Evolutionary conservation across 2,888 invertebrate species (phyloP).

Genomic region (Amiota minor): DNA sequence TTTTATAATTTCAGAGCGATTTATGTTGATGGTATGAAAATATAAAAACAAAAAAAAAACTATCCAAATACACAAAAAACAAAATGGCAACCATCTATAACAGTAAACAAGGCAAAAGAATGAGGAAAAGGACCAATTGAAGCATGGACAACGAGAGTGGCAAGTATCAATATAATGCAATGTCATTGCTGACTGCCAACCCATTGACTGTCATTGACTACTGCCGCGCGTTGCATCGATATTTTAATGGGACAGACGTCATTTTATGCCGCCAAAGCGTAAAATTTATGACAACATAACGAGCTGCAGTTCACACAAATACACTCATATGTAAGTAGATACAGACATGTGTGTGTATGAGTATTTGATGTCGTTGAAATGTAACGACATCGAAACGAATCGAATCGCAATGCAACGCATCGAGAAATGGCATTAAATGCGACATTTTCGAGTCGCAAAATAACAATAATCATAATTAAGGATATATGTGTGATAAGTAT

Average conservation of each 20-base stretch:
- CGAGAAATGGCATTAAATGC: slow-evolving; percentile 58
- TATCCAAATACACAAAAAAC: slow-evolving; percentile 38
- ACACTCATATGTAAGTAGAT: neutral
- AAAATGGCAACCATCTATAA: slow-evolving; percentile 57
- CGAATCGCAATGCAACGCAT: slow-evolving; percentile 17
- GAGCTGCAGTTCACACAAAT: slow-evolving; percentile 48
- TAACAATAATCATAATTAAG: slow-evolving; percentile 72
- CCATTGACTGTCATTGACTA: slow-evolving; percentile 4
- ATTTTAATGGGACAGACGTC: slow-evolving; percentile 66
- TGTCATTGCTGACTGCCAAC: slow-evolving; percentile 6
- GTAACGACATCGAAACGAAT: slow-evolving; percentile 2
- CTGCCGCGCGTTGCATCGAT: slow-evolving; percentile 46
- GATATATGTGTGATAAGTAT: slow-evolving; percentile 57
- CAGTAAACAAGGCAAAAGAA: slow-evolving; percentile 35
- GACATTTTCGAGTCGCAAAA: slow-evolving; percentile 66
- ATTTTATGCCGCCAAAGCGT: slow-evolving; percentile 62
- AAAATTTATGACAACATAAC: slow-evolving; percentile 66
- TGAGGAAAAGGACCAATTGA: slow-evolving; percentile 5
- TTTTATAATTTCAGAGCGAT: slow-evolving; percentile 18
- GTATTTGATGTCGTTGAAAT: slow-evolving; percentile 7
- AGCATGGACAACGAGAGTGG: slow-evolving; percentile 48
- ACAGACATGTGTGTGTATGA: neutral
- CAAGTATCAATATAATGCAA: slow-evolving; percentile 56
- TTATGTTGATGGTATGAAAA: neutral
- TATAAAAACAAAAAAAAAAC: neutral